Percentiles rank a stretch among this genome's conserved stretches.
Evolutionary conservation across 2,888 invertebrate genomes (phyloP).

Genomic region (Lithophane semibrunnea): DNA sequence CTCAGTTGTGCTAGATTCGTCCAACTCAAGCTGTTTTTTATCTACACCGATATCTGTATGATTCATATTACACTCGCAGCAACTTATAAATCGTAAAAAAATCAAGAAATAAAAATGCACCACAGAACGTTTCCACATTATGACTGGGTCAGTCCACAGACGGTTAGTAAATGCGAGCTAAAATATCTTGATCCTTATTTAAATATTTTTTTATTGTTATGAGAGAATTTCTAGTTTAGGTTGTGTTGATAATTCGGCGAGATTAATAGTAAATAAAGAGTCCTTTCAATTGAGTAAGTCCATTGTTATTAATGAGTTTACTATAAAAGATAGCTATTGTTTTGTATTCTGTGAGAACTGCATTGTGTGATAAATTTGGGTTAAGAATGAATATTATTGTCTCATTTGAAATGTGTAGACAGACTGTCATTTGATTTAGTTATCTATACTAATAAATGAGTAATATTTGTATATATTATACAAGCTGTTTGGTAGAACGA

Average conservation of each 20-base stretch:
- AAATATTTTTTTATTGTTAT: constrained; percentile 53
- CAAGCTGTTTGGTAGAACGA: too few species aligned
- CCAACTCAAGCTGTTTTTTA: constrained; percentile 45
- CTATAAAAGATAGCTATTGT: constrained; percentile 39
- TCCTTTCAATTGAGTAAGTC: constrained; percentile 40
- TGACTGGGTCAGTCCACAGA: constrained; percentile 13
- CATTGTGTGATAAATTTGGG: constrained; percentile 42
- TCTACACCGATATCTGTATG: constrained; percentile 12
- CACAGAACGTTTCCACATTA: constrained; percentile 42
- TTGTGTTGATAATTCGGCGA: constrained; percentile 37
- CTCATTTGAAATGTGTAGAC: not conserved
- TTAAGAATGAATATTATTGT: constrained; percentile 39
- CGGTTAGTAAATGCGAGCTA: constrained; percentile 23
- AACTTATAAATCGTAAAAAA: constrained; percentile 22
- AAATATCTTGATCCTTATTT: constrained; percentile 21
- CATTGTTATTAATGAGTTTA: constrained; percentile 59
- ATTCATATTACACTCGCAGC: constrained; percentile 42
- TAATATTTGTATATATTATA: too few species aligned
- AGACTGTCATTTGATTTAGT: not conserved
- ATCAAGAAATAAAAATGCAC: constrained; percentile 28
- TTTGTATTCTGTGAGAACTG: constrained; percentile 29
- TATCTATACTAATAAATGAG: too few species aligned
- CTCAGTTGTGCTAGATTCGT: constrained; percentile 35
- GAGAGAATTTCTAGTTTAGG: constrained; percentile 30
- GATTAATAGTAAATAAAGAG: constrained; percentile 46